Conservation (phyloP, 1,140 invertebrate genomes). For the Papilio polyxenes region DNA sequence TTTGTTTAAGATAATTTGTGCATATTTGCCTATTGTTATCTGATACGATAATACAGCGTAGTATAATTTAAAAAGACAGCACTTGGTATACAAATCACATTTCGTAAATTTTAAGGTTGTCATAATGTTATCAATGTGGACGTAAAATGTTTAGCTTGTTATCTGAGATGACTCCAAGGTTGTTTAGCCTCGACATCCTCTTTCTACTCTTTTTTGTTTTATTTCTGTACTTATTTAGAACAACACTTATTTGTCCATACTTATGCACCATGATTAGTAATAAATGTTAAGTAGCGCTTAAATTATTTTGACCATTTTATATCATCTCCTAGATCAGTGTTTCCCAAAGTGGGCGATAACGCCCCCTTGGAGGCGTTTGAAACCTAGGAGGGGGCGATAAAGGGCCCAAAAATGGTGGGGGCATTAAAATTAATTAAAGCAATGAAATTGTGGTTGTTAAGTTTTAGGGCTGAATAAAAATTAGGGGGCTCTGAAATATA, state of each 20-base stretch:
- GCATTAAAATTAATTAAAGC: too few species aligned
- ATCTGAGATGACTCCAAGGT: conserved; percentile 18
- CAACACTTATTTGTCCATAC: neutral
- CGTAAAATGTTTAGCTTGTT: conserved; percentile 10
- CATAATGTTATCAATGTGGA: neutral
- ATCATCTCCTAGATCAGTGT: too few species aligned
- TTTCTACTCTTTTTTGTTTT: neutral
- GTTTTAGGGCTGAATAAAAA: too few species aligned
- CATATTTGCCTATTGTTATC: too few species aligned
- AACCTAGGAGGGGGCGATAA: too few species aligned
- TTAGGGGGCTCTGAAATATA: too few species aligned
- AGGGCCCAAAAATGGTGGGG: too few species aligned
- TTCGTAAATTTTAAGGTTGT: conserved; percentile 16
- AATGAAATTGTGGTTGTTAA: too few species aligned
- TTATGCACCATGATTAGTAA: neutral
- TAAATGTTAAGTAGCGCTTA: neutral
- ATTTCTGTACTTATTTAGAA: neutral
- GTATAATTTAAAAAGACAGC: neutral
- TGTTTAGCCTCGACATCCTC: neutral
- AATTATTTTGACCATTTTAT: too few species aligned
- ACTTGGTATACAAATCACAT: neutral
- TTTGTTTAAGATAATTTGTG: too few species aligned
- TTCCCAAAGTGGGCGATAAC: too few species aligned
- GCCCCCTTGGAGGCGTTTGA: too few species aligned
- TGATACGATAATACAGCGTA: neutral